A percentile compares a stretch with the other conserved stretches of the same genome.
These are phyloP conservation scores for Drosophila robusta DNA, from an alignment of 2,888 invertebrate genomes.

Conservation along the genomic window DNA sequence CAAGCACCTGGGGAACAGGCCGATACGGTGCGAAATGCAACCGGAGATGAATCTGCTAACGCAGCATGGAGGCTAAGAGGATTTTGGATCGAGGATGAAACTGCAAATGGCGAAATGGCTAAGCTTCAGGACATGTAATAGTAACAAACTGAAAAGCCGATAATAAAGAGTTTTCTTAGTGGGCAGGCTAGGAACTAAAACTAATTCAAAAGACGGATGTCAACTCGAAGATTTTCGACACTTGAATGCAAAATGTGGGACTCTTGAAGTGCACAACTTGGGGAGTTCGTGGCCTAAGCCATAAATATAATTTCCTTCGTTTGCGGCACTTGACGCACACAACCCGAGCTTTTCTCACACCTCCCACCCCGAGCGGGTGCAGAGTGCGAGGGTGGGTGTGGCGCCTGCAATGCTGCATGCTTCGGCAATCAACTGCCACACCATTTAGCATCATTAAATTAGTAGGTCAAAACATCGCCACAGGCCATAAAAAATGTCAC, in stretches of 20 bases:
- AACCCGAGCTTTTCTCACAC: constrained; percentile 52
- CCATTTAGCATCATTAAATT: constrained; percentile 80
- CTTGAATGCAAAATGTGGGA: constrained; percentile 11
- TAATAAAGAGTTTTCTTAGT: background rate
- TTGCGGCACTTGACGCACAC: constrained; percentile 48
- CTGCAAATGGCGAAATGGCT: constrained; percentile 3
- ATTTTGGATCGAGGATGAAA: constrained; percentile 14
- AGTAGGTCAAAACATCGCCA: constrained; percentile 78
- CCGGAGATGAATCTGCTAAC: constrained; percentile 48
- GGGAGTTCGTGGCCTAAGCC: constrained; percentile 22
- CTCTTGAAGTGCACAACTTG: constrained; percentile 9
- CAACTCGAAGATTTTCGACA: constrained; percentile 4
- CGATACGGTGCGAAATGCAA: constrained; percentile 22
- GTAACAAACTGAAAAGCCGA: constrained; percentile 4
- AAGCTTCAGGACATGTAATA: constrained; percentile 7
- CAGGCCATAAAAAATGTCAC: constrained; percentile 80
- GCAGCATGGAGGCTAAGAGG: constrained; percentile 34
- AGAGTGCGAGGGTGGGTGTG: constrained; percentile 18
- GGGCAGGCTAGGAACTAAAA: background rate
- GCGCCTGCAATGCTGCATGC: constrained; percentile 66
- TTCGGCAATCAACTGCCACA: constrained; percentile 72
- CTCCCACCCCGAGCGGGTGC: constrained; percentile 22
- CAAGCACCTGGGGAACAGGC: constrained; percentile 26
- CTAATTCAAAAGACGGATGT: too few species aligned
- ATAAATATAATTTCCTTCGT: constrained; percentile 56